A percentile compares a stretch with the other conserved stretches of the same genome.
phyloP scores from a whole-genome alignment of 2,797 vertebrate species.

The Schizothorax lantsangensis region DNA sequence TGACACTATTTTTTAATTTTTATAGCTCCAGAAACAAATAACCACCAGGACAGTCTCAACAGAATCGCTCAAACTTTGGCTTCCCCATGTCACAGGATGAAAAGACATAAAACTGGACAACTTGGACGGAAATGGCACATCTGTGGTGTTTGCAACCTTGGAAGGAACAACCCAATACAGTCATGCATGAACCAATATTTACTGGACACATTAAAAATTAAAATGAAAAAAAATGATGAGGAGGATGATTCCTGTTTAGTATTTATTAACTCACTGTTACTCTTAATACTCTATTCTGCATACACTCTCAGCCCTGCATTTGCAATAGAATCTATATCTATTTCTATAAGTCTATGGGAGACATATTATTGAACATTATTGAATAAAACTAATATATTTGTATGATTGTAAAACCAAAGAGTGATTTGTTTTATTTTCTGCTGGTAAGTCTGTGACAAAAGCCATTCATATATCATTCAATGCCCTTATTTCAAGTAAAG shows the following conservation, averaged over 20 bases:
- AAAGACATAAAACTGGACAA: conserved; percentile 19
- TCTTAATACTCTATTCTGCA: conserved; percentile 54
- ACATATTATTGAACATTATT: conserved; percentile 85
- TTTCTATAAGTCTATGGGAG: conserved; percentile 82
- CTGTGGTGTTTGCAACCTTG: conserved; percentile 15
- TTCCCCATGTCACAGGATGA: conserved; percentile 39
- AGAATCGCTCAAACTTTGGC: conserved; percentile 60
- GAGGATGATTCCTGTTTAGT: conserved; percentile 66
- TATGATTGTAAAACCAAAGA: conserved; percentile 80
- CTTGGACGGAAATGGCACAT: conserved; percentile 14
- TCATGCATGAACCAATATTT: conserved; percentile 84
- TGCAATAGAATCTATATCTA: conserved; percentile 85
- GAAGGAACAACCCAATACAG: conserved; percentile 68
- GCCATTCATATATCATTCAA: not conserved
- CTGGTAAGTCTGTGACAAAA: not conserved
- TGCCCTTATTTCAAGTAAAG: not conserved
- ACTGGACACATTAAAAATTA: conserved; percentile 76
- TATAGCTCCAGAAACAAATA: conserved; percentile 47
- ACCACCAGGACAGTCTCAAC: conserved; percentile 60
- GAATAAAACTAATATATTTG: conserved; percentile 90
- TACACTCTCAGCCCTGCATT: conserved; percentile 78
- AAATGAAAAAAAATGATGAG: conserved; percentile 61
- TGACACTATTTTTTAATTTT: conserved; percentile 82
- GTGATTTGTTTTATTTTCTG: conserved; percentile 61
- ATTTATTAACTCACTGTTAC: conserved; percentile 76